A percentile compares a stretch with the other conserved stretches of the same genome.
These are phyloP conservation scores for Tethya wilhelma DNA, from an alignment of 37 sponge, comb jelly and placozoan genomes.

Conservation along the genomic window DNA sequence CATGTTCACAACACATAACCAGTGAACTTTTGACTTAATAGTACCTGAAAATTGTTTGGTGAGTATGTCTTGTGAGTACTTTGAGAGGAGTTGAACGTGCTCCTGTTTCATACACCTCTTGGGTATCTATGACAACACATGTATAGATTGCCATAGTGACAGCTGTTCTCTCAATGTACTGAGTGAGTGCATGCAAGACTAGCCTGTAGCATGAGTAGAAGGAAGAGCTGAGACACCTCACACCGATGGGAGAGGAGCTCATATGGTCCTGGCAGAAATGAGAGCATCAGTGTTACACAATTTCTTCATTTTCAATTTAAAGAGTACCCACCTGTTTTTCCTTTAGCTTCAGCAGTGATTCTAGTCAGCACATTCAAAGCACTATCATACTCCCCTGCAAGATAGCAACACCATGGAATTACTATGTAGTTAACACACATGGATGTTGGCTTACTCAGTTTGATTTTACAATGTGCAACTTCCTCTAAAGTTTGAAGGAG, in stretches of 20 bases:
- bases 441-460: slow-evolving; percentile 26
- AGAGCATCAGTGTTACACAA: background rate
- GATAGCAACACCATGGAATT: no score
- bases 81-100: slow-evolving; percentile 6
- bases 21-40: no score
- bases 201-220: slow-evolving; percentile 62
- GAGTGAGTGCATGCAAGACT: background rate
- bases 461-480: slow-evolving; percentile 53
- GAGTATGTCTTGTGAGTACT: slow-evolving; percentile 23
- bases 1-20: no score
- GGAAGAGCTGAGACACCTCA: slow-evolving; percentile 52
- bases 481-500: slow-evolving; percentile 52
- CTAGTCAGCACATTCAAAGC: slow-evolving; percentile 25
- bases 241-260: background rate
- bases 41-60: no score
- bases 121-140: slow-evolving; percentile 15
- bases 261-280: slow-evolving; percentile 26
- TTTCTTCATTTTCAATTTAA: background rate
- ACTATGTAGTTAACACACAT: background rate
- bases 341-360: slow-evolving; percentile 35
- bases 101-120: slow-evolving; percentile 13
- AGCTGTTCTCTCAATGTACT: no score
- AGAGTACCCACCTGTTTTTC: slow-evolving; percentile 32
- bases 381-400: slow-evolving; percentile 56
- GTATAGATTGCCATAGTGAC: background rate